phyloP scores from a whole-genome alignment of 2,797 vertebrate genomes.

The Pangasius larnaudii region DNA sequence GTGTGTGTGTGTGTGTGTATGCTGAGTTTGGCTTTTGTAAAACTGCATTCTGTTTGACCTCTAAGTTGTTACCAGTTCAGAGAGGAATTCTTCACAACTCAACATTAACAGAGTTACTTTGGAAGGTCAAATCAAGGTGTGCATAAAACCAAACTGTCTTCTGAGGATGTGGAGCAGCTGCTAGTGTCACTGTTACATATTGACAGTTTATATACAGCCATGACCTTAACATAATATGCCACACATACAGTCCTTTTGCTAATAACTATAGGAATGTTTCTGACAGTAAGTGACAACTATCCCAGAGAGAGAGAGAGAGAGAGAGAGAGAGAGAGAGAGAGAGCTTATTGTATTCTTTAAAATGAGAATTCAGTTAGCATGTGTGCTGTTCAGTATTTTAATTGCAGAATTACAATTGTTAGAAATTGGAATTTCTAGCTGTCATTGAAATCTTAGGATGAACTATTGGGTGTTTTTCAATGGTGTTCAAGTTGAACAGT shows the following conservation, averaged over 20 bases:
- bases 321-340: not conserved
- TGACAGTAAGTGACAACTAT: not conserved
- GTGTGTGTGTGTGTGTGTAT: not conserved
- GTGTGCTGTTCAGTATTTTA: not conserved
- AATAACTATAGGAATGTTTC: not conserved
- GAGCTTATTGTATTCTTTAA: not conserved
- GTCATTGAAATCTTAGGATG: not conserved
- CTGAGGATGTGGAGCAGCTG: not conserved
- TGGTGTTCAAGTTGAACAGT: not conserved
- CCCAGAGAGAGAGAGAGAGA: not conserved
- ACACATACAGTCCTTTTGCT: not conserved
- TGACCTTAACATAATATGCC: not conserved
- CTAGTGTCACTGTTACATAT: not conserved
- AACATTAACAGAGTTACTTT: constrained; percentile 9
- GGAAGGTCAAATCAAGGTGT: not conserved
- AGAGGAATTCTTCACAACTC: not conserved
- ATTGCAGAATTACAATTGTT: not conserved
- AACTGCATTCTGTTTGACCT: constrained; percentile 3
- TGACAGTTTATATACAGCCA: not conserved
- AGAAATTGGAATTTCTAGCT: not conserved
- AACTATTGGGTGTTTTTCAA: not conserved
- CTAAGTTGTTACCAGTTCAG: not conserved
- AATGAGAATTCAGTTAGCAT: not conserved
- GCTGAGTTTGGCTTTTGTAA: not conserved
- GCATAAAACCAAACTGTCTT: not conserved